These are phyloP conservation scores for Schizopygopsis pylzovi DNA, from an alignment of 2,797 vertebrate species.

Conservation along the genomic window DNA sequence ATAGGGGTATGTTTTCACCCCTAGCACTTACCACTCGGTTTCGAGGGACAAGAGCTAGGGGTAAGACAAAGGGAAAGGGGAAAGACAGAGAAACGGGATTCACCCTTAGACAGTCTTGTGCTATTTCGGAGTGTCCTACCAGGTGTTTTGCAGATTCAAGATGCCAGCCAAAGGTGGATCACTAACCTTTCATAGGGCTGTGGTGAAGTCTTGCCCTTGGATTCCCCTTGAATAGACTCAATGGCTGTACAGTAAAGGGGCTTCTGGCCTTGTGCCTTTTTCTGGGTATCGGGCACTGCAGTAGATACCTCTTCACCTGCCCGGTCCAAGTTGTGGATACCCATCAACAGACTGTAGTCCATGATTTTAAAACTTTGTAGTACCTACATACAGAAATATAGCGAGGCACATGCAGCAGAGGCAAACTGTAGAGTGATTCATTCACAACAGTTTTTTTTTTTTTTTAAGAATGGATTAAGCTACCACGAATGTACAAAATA, in stretches of 20 bases:
- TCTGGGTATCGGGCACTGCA: slow-evolving; percentile 69
- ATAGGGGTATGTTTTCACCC: too few relatives aligned
- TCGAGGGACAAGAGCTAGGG: too few relatives aligned
- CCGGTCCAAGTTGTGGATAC: slow-evolving; percentile 88
- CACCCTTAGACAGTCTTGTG: background rate
- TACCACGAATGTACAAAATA: background rate
- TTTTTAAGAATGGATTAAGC: background rate
- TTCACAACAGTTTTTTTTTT: too few relatives aligned
- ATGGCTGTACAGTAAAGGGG: slow-evolving; percentile 93
- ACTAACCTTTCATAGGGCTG: slow-evolving; percentile 89
- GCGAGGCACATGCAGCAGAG: background rate
- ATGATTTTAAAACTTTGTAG: slow-evolving; percentile 98
- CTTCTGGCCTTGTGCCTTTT: slow-evolving; percentile 84
- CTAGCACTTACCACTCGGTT: too few relatives aligned
- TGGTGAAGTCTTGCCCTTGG: slow-evolving; percentile 75
- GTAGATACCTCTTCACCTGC: slow-evolving; percentile 60
- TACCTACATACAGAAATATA: slow-evolving; percentile 74
- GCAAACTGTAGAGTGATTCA: background rate
- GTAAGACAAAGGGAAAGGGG: too few relatives aligned
- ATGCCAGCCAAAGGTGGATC: background rate
- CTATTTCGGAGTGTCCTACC: background rate
- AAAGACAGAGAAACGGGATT: background rate
- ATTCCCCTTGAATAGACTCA: slow-evolving; percentile 92
- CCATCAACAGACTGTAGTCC: slow-evolving; percentile 95
- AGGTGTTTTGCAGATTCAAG: background rate